A percentile compares a stretch with the other conserved stretches of the same genome.
Evolutionary conservation across 2,888 invertebrate genomes (phyloP).

Genomic region (Tenthredo amoena): DNA sequence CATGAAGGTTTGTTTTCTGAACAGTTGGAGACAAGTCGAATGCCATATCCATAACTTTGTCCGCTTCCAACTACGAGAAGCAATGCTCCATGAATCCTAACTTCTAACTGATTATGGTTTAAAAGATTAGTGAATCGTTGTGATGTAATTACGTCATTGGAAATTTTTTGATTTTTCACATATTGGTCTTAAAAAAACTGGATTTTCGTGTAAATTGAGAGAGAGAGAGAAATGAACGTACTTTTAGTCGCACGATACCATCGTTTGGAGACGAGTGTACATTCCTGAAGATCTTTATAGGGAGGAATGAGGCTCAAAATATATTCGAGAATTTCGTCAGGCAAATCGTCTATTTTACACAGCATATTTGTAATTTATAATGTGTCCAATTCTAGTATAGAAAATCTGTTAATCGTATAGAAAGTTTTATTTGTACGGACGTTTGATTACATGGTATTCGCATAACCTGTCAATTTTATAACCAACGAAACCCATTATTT

Average conservation of each 20-base stretch:
- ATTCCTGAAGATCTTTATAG: slow-evolving; percentile 93
- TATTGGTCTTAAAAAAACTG: background rate
- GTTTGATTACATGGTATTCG: slow-evolving; percentile 18
- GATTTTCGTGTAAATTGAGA: background rate
- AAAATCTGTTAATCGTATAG: background rate
- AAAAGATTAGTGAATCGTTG: background rate
- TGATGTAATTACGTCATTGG: background rate
- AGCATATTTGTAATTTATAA: slow-evolving; percentile 62
- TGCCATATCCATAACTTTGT: background rate
- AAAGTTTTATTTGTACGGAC: slow-evolving; percentile 12
- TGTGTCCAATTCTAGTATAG: background rate
- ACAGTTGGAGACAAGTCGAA: background rate
- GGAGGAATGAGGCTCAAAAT: slow-evolving; percentile 94
- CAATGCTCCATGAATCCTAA: background rate
- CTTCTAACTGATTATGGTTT: background rate
- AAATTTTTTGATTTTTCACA: background rate
- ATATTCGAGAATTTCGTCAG: slow-evolving; percentile 96
- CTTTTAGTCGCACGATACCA: slow-evolving; percentile 93
- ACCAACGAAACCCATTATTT: slow-evolving; percentile 39
- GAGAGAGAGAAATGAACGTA: slow-evolving; percentile 78
- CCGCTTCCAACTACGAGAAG: background rate
- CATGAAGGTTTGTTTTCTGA: background rate
- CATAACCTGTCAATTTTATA: slow-evolving; percentile 46
- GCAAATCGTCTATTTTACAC: slow-evolving; percentile 85
- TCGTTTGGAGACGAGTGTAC: slow-evolving; percentile 91